Evolutionary conservation across 2,888 invertebrate genomes (phyloP), one percentile per base, ranked within the genome.

Genomic region (Sycophila texana): DNA sequence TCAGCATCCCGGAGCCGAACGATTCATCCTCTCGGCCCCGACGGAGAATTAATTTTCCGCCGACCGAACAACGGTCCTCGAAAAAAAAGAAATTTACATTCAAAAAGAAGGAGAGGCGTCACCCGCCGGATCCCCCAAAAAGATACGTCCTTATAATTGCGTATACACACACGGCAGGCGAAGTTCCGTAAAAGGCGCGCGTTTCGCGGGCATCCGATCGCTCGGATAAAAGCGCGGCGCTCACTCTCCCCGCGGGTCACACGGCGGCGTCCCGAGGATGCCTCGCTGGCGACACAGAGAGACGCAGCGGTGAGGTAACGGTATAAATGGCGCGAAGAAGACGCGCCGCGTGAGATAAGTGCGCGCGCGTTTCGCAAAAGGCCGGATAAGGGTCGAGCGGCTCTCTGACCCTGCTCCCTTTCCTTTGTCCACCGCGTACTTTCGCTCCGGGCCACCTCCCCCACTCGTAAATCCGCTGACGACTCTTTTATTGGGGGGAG

Each of bases 381-480:
- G 10, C 70, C 13, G 57, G 70, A 70, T 57, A 70, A 57, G 70
- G 39, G 70, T n/a, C 18, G 30, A 18, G 22, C 14, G n/a, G 30
- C 39, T 39, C 65, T n/a, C n/a, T 30, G 47, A n/a, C 39, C 65
- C 18, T 30, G 30, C 20, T 61, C 26, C 30, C 61, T 30, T 61
- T 20, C 30, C 61, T 61, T 26, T 26, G 57, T 39, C 7, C 39
- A 10, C 55, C n/a, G 55, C n/a, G n/a, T 18, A 18, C 55, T 55
- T 55, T n/a, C n/a, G n/a, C 55, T 18, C 18, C 55, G 55, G 18
- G 55, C 55, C 10, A 18, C 18, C n/a, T 55, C 55, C 55, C n/a
- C 55, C 18, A 18, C 67, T 68, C 75, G 75, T 68, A 61, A 75
- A 75, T 75, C 53, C 60, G 47, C 18, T n/a, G 49, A 53, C 70